Evolutionary conservation across 1,140 invertebrate genomes (phyloP).

Genomic region (Hyles vespertilio): DNA sequence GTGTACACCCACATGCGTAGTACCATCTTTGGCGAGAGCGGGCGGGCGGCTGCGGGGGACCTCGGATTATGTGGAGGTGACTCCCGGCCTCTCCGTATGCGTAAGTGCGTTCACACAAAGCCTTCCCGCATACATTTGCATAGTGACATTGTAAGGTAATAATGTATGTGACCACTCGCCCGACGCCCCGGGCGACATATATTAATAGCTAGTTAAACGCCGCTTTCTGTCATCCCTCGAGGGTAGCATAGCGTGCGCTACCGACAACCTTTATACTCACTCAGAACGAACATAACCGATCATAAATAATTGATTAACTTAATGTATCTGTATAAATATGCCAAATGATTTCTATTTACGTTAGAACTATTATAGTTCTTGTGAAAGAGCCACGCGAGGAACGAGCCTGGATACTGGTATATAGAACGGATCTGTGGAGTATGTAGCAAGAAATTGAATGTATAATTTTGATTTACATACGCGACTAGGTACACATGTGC

Average conservation of each 20-base stretch:
- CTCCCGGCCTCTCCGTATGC: slow-evolving; percentile 60
- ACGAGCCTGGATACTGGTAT: too few relatives aligned
- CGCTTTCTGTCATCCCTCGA: too few relatives aligned
- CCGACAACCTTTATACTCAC: too few relatives aligned
- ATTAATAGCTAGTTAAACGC: not conserved
- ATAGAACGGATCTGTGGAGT: not conserved
- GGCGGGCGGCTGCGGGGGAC: slow-evolving; percentile 41
- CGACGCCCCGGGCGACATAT: slow-evolving; percentile 28
- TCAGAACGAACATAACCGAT: too few relatives aligned
- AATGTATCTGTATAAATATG: too few relatives aligned
- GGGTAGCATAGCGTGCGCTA: too few relatives aligned
- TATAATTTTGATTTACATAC: slow-evolving; percentile 56
- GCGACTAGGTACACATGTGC: slow-evolving; percentile 44
- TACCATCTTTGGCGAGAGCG: slow-evolving; percentile 61
- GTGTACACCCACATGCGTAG: slow-evolving; percentile 68
- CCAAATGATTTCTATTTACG: too few relatives aligned
- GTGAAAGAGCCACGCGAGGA: too few relatives aligned
- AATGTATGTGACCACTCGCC: slow-evolving; percentile 69
- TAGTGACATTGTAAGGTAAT: slow-evolving; percentile 71
- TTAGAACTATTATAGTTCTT: not conserved
- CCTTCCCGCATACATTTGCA: slow-evolving; percentile 73
- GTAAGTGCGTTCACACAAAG: slow-evolving; percentile 71
- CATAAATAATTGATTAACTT: too few relatives aligned
- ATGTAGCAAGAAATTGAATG: slow-evolving; percentile 25
- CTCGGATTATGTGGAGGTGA: slow-evolving; percentile 64